Conservation (phyloP, 2,113 vertebrate species). For the Misgurnus mizolepis region DNA sequence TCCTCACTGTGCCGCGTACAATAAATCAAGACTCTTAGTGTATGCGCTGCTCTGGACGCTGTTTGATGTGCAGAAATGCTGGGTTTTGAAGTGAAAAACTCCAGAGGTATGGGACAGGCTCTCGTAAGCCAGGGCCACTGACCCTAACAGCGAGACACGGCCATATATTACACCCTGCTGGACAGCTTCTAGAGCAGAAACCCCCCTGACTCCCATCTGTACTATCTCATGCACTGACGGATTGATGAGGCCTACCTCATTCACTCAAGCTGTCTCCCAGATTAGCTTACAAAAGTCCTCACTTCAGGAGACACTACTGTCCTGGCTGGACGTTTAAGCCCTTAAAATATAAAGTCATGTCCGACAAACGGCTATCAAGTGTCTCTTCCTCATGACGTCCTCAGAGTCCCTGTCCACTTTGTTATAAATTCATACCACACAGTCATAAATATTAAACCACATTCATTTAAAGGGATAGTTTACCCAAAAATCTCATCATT, state of each 20-base stretch:
- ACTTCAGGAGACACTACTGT: slow-evolving; percentile 56
- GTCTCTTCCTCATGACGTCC: background rate
- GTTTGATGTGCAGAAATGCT: slow-evolving; percentile 94
- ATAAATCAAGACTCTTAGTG: slow-evolving; percentile 89
- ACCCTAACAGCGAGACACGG: slow-evolving; percentile 89
- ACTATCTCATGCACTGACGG: slow-evolving; percentile 80
- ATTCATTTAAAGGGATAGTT: background rate
- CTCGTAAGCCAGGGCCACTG: slow-evolving; percentile 86
- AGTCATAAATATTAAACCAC: slow-evolving; percentile 17
- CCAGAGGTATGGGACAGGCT: slow-evolving; percentile 93
- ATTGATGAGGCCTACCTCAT: slow-evolving; percentile 76
- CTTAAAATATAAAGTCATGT: slow-evolving; percentile 37
- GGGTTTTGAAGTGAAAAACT: slow-evolving; percentile 98
- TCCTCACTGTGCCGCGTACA: slow-evolving; percentile 80
- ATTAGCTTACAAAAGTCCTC: slow-evolving; percentile 63
- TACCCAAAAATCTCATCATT: slow-evolving; percentile 16
- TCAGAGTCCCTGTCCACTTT: background rate
- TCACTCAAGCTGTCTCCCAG: slow-evolving; percentile 71
- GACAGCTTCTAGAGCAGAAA: slow-evolving; percentile 80
- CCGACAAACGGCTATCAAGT: slow-evolving; percentile 24
- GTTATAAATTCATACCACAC: background rate
- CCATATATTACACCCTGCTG: slow-evolving; percentile 83
- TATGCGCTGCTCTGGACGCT: slow-evolving; percentile 84
- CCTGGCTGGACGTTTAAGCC: slow-evolving; percentile 38
- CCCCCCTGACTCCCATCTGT: slow-evolving; percentile 75